phyloP scores from a whole-genome alignment of 1,140 invertebrate genomes.

The Macrocentrus cingulum region DNA sequence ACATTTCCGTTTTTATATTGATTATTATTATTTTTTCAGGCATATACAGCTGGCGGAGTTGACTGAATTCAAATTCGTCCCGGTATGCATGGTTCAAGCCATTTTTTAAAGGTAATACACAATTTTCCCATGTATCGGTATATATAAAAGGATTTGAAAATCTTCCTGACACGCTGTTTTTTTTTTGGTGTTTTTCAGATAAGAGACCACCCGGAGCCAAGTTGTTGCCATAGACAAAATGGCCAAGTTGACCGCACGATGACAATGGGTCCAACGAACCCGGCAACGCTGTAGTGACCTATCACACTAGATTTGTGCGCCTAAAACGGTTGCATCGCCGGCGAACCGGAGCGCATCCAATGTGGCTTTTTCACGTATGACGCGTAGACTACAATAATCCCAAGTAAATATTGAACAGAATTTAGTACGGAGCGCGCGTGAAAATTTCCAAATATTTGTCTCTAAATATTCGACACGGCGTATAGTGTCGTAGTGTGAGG shows the following conservation, averaged over 20 bases:
- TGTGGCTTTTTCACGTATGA: conserved; percentile 1
- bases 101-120: too few relatives aligned
- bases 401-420: too few relatives aligned
- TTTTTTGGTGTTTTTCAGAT: not conserved
- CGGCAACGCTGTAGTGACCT: conserved; percentile 11
- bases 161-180: too few relatives aligned
- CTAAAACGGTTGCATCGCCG: not conserved
- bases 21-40: too few relatives aligned
- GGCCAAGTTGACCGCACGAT: not conserved
- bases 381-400: not conserved
- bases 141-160: too few relatives aligned
- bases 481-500: not conserved
- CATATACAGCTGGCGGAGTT: too few relatives aligned
- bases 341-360: conserved; percentile 25
- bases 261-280: conserved; percentile 23
- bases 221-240: conserved; percentile 7
- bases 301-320: conserved; percentile 3
- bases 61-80: too few relatives aligned
- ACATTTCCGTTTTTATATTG: too few relatives aligned
- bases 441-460: conserved; percentile 19
- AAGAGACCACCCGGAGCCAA: conserved; percentile 24
- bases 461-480: conserved; percentile 14
- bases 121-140: too few relatives aligned
- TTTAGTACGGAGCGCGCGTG: not conserved
- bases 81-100: too few relatives aligned